Base-by-base conservation (phyloP, 1,140 invertebrate species). In the Muscidifurax raptorellus region DNA sequence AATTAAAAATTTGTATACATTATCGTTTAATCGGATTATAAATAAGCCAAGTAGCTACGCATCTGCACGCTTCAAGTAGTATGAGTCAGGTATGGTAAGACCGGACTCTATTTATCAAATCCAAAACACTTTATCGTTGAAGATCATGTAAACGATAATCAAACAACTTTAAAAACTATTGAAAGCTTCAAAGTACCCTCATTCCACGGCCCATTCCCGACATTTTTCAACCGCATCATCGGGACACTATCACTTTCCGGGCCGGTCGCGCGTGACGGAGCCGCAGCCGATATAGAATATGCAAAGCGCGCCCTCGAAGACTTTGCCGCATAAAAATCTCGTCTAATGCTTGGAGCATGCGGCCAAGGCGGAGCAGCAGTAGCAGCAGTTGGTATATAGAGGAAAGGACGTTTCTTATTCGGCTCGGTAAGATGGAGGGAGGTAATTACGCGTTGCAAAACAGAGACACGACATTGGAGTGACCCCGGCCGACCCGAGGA, bases 391-490 rank as follows among this genome's bases (percentile, higher is more conserved):
- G 27, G 30, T 28, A 83, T 28, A 83, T 82, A 86, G 25, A 78
- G 44, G 82, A 85, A 86, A 80, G 80, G 40, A 81, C 75, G 27
- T n/a, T 74, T 44, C 27, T n/a, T 72, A 10, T 47, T 59, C 52
- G 52, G 52, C 7, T 18, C 75, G 85, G 82, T 82, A 77, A 78
- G 87, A 87, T 1, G 66, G 13, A 28, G 88, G 86, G 87, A 86
- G 87, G 87, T 91, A 92, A 92, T 91, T 91, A 89, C 88, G 88
- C 88, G 88, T 91, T 91, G 88, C 90, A 90, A 91, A 91, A 90
- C 87, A 90, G 87, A 88, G 87, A 90, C 89, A 89, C 89, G 89
- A 90, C 87, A 86, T 87, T 82, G 80, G 47, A 88, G 86, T 90
- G 82, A 84, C 82, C 82, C 87, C 87, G 86, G 72, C 52, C 79